phyloP scores from a whole-genome alignment of 2,797 vertebrate species.

The Pseudochirops cupreus region DNA sequence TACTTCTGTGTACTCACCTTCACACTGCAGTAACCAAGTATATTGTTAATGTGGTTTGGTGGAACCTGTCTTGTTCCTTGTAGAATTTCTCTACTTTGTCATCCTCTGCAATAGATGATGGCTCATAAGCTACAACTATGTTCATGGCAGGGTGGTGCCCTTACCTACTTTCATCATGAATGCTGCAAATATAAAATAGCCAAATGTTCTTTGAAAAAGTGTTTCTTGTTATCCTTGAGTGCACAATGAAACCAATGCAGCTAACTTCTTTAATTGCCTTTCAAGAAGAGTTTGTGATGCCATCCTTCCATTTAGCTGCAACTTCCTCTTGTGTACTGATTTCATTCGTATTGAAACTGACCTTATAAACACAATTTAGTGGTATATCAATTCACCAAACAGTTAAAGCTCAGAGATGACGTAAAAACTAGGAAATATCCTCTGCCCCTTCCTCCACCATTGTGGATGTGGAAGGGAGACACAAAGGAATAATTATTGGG shows the following conservation, averaged over 20 bases:
- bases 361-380: not conserved
- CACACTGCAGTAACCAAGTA: not conserved
- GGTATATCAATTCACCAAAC: not conserved
- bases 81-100: not conserved
- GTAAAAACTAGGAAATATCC: not conserved
- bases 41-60: not conserved
- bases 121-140: not conserved
- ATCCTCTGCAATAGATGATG: not conserved
- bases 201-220: not conserved
- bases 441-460: not conserved
- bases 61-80: not conserved
- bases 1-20: not conserved
- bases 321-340: not conserved
- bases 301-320: not conserved
- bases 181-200: not conserved
- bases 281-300: not conserved
- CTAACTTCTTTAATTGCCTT: not conserved
- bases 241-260: not conserved
- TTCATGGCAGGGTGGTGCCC: not conserved
- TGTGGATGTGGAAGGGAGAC: not conserved
- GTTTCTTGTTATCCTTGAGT: not conserved
- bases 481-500: not conserved
- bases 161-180: not conserved
- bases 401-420: not conserved
- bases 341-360: not conserved